A percentile compares a stretch with the other conserved stretches of the same genome.
phyloP scores from a whole-genome alignment of 2,797 vertebrate species.

The Sylvia borin region DNA sequence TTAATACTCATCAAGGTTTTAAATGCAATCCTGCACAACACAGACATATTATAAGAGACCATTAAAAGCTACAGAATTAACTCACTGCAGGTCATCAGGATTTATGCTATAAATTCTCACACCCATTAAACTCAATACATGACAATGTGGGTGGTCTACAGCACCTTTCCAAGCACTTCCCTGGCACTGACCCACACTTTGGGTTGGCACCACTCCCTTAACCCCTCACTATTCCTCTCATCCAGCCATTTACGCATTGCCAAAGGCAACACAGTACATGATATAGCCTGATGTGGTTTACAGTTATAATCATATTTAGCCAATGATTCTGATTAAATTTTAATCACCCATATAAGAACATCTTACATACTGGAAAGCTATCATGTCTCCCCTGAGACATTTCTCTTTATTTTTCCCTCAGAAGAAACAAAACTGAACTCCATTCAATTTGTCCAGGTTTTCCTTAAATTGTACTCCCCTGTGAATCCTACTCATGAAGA shows the following conservation, averaged over 20 bases:
- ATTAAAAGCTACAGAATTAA: not conserved
- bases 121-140: not conserved
- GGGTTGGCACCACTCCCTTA: slow-evolving; percentile 9
- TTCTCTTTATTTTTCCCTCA: not conserved
- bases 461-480: not conserved
- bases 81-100: not conserved
- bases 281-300: not conserved
- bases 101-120: not conserved
- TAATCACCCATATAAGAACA: not conserved
- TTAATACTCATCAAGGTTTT: not conserved
- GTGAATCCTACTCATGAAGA: not conserved
- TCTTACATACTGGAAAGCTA: not conserved
- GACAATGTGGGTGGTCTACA: slow-evolving; percentile 9
- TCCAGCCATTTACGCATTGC: not conserved
- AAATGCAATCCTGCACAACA: not conserved
- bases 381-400: not conserved
- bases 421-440: not conserved
- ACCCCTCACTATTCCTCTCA: not conserved
- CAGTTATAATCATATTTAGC: not conserved
- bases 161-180: slow-evolving; percentile 1
- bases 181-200: not conserved
- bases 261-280: slow-evolving; percentile 43
- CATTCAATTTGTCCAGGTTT: not conserved
- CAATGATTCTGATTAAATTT: not conserved
- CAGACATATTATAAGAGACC: not conserved